Conservation (phyloP, 2,797 vertebrate genomes). For the Diglossa cyanea region DNA sequence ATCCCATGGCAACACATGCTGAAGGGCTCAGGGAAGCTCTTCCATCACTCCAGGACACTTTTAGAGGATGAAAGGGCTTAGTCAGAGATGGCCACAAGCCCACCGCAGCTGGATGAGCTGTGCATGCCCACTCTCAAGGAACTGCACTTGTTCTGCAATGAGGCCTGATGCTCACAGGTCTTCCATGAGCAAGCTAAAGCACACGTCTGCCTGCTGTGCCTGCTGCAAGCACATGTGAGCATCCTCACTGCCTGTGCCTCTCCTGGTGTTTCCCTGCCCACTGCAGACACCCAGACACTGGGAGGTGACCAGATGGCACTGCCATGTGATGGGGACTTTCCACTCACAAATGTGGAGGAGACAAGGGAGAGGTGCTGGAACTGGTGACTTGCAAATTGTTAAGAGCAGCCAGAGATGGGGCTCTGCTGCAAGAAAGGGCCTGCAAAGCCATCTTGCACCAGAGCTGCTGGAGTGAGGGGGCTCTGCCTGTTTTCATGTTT, state of each 20-base stretch:
- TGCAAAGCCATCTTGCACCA: background rate
- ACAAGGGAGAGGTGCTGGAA: background rate
- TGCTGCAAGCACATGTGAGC: background rate
- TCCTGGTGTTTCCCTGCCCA: background rate
- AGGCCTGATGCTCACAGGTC: background rate
- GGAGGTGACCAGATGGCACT: background rate
- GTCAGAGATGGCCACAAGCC: background rate
- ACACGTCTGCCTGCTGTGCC: background rate
- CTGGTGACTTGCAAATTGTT: background rate
- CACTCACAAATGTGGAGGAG: background rate
- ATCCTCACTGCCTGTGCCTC: background rate
- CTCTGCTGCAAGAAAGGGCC: background rate
- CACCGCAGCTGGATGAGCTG: background rate
- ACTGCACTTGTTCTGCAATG: accelerated
- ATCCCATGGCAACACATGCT: background rate
- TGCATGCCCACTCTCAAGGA: background rate
- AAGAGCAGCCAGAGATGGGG: background rate
- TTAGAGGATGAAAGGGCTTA: background rate
- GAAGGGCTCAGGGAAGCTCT: background rate
- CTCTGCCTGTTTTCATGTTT: background rate
- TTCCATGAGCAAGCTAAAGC: background rate
- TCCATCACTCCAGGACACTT: background rate
- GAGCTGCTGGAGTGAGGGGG: background rate
- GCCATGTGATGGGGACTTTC: background rate
- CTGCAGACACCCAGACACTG: background rate